Conservation (phyloP, 92 coral and sea anemone genomes). For the Porites cylindrica region DNA sequence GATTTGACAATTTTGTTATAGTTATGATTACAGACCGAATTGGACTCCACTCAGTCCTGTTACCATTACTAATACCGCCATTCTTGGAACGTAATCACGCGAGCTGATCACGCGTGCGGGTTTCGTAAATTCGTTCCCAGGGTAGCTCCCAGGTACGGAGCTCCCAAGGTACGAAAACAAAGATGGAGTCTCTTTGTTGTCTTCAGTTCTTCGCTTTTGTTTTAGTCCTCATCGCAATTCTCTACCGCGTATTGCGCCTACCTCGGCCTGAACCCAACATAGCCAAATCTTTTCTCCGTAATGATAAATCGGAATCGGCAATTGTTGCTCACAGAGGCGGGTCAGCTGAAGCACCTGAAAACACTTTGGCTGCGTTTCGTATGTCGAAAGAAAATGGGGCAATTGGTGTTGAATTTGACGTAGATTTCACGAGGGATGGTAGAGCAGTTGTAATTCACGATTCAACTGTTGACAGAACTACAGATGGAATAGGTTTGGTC, state of each 20-base stretch:
- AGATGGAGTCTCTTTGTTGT: constrained; percentile 21
- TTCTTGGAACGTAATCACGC: no score
- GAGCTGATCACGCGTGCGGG: no score
- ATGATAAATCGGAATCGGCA: constrained; percentile 2
- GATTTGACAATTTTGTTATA: no score
- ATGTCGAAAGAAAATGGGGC: constrained; percentile 66
- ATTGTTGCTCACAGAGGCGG: constrained; percentile 66
- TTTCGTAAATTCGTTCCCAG: no score
- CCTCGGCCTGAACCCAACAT: constrained; percentile 23
- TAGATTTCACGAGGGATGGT: constrained; percentile 72
- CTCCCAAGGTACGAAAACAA: no score
- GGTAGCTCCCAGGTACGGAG: not conserved
- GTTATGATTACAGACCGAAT: no score
- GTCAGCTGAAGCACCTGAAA: constrained; percentile 62
- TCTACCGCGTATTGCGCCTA: constrained; percentile 35
- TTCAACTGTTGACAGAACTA: constrained; percentile 69
- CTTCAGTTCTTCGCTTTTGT: not conserved
- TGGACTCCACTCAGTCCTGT: no score
- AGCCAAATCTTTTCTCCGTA: constrained; percentile 20
- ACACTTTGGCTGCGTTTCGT: constrained; percentile 64
- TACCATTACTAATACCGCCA: no score
- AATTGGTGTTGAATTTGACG: constrained; percentile 67
- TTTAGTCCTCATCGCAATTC: not conserved
- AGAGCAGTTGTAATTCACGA: constrained; percentile 70
- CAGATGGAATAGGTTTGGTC: constrained; percentile 60